Conservation (phyloP, 1,140 invertebrate species). For the Cephus cinctus region DNA sequence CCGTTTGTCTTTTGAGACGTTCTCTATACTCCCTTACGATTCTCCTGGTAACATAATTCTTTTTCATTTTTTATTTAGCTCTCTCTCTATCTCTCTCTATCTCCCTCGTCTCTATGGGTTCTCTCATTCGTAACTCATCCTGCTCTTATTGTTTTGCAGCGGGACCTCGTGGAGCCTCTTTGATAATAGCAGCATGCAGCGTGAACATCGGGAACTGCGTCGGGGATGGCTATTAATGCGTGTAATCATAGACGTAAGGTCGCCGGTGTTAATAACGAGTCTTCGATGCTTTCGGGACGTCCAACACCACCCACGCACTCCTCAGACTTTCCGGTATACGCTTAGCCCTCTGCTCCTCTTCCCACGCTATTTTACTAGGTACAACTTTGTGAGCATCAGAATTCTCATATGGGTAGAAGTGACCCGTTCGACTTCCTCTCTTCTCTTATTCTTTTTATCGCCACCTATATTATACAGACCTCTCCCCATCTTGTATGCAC, state of each 20-base stretch:
- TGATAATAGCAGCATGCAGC: conserved; percentile 47
- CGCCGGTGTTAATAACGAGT: conserved; percentile 55
- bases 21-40: conserved; percentile 6
- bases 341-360: conserved; percentile 2
- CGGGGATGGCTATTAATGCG: conserved; percentile 50
- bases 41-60: conserved; percentile 2
- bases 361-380: no score
- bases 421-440: no score
- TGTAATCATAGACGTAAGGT: conserved; percentile 54
- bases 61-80: conserved; percentile 3
- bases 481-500: no score
- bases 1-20: conserved; percentile 5
- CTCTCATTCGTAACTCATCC: neutral
- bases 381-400: no score
- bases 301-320: conserved; percentile 43
- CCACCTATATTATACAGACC: no score
- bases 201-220: conserved; percentile 46
- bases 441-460: no score
- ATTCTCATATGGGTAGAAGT: no score
- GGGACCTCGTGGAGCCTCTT: conserved; percentile 20
- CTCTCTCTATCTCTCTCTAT: conserved; percentile 1
- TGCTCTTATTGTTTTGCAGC: conserved; percentile 11
- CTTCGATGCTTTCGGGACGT: conserved; percentile 43
- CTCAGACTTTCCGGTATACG: conserved; percentile 15
- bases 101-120: neutral